Conservation (phyloP, 2,113 vertebrate species). For the Epinephelus lanceolatus region DNA sequence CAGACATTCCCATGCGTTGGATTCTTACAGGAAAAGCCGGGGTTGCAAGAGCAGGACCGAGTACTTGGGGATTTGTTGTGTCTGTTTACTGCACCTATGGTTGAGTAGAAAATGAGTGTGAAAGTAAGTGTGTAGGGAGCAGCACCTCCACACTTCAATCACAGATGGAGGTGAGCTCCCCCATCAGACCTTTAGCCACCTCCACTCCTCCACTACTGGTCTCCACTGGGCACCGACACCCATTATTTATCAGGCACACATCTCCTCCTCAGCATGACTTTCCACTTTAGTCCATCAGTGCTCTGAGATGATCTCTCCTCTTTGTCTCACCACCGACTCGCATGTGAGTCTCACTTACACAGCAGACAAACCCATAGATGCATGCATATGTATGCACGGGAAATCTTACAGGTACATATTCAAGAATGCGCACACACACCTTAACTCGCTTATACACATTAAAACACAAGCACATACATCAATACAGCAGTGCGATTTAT, state of each 20-base stretch:
- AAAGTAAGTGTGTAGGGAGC: conserved; percentile 38
- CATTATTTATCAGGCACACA: conserved; percentile 63
- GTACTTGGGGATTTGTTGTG: conserved; percentile 31
- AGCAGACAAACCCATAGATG: conserved; percentile 22
- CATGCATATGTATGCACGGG: conserved; percentile 29
- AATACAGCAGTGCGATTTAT: conserved; percentile 37
- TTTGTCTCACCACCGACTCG: conserved; percentile 23
- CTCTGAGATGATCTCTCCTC: conserved; percentile 27
- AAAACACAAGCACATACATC: conserved; percentile 27
- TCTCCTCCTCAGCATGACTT: conserved; percentile 63
- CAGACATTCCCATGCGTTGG: background rate
- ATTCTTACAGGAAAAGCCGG: background rate
- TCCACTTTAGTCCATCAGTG: conserved; percentile 67
- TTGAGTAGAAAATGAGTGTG: conserved; percentile 45
- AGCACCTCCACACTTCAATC: conserved; percentile 59
- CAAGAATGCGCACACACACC: too few relatives aligned
- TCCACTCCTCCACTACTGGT: conserved; percentile 34
- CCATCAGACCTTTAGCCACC: conserved; percentile 53
- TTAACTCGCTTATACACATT: background rate
- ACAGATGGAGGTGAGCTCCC: conserved; percentile 48
- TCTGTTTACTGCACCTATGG: conserved; percentile 37
- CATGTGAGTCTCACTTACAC: conserved; percentile 13
- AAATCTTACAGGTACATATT: conserved; percentile 42
- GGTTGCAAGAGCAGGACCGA: background rate
- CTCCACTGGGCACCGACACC: conserved; percentile 60